Percentiles rank a stretch among this genome's conserved stretches.
These are phyloP conservation scores for Glyphotaelius pellucidus DNA, from an alignment of 2,888 invertebrate genomes.

Conservation along the genomic window DNA sequence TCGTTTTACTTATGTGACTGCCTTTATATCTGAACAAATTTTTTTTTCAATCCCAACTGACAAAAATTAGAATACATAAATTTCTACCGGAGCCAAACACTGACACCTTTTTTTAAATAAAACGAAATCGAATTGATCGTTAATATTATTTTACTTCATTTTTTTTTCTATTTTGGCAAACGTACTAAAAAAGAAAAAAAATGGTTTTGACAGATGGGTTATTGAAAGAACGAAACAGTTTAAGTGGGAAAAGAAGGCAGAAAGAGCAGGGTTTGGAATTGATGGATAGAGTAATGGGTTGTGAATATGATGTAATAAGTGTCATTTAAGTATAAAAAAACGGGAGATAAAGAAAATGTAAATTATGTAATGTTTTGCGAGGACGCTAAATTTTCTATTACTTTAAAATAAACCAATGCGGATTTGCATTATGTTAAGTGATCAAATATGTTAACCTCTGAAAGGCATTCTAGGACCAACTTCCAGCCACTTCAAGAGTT, in stretches of 20 bases:
- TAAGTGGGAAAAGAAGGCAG: not conserved
- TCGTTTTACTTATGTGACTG: no score
- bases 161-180: not conserved
- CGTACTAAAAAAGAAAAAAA: not conserved
- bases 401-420: not conserved
- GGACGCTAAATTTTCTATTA: not conserved
- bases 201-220: not conserved
- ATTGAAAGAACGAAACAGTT: not conserved
- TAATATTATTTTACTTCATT: not conserved
- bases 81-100: not conserved
- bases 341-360: no score
- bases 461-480: no score
- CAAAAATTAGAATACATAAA: not conserved
- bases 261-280: not conserved
- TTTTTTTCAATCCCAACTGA: no score
- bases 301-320: not conserved
- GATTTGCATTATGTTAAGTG: not conserved
- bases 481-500: no score
- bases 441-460: no score
- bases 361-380: not conserved
- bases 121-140: not conserved
- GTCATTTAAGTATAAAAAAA: not conserved
- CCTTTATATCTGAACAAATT: no score
- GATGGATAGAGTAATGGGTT: not conserved
- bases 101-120: no score